These are phyloP conservation scores for Drusus annulatus DNA, from an alignment of 1,140 invertebrate genomes.

Conservation along the genomic window DNA sequence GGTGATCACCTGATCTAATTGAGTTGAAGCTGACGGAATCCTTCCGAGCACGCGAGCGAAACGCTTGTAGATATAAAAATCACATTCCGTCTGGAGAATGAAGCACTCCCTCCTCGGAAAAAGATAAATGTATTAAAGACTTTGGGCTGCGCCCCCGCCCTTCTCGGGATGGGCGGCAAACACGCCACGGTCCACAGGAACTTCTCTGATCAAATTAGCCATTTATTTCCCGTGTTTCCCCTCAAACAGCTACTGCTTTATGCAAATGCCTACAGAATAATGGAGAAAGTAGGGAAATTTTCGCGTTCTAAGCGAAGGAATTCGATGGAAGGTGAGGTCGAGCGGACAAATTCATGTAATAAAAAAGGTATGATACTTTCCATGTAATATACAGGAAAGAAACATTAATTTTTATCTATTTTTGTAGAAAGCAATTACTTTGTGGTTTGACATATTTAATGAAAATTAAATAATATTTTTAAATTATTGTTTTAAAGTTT, in stretches of 20 bases:
- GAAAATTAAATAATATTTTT: too few relatives aligned
- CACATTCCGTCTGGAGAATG: slow-evolving; percentile 8
- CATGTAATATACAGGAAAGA: too few relatives aligned
- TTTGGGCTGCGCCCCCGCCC: neutral
- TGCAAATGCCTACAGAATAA: neutral
- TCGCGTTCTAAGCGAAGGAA: too few relatives aligned
- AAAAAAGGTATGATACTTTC: too few relatives aligned
- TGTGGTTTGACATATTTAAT: too few relatives aligned
- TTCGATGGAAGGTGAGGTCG: too few relatives aligned
- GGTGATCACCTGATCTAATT: too few relatives aligned
- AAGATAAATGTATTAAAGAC: neutral
- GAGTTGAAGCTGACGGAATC: too few relatives aligned
- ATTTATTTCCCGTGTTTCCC: neutral
- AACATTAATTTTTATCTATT: too few relatives aligned
- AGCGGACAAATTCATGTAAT: too few relatives aligned
- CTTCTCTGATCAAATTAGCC: slow-evolving; percentile 10
- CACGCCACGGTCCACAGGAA: neutral
- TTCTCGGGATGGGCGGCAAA: neutral
- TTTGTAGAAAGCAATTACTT: too few relatives aligned
- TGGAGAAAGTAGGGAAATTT: neutral
- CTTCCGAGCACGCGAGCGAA: neutral
- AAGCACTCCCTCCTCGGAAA: slow-evolving; percentile 13
- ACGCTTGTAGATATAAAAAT: slow-evolving; percentile 15
- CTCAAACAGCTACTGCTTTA: neutral
- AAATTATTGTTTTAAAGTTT: too few relatives aligned